Percentiles rank a stretch among this genome's conserved stretches.
Conservation (phyloP, 1,140 invertebrate species). For the Aphelenchoides besseyi region DNA sequence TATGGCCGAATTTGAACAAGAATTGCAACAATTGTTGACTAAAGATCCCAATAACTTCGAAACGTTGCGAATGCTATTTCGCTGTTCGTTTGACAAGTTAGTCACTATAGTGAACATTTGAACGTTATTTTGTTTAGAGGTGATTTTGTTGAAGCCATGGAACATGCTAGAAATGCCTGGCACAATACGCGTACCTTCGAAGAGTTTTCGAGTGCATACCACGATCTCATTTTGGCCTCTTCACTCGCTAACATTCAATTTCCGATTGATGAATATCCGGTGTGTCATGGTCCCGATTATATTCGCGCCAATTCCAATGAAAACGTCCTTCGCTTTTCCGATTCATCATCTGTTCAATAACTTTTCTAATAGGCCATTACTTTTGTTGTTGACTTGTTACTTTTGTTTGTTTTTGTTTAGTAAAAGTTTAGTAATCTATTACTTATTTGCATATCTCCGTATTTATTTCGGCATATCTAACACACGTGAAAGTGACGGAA, state of each 20-base stretch:
- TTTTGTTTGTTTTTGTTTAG: background rate
- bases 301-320: background rate
- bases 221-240: slow-evolving; percentile 3
- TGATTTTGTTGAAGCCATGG: background rate
- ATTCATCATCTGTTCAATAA: background rate
- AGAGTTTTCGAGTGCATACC: slow-evolving; percentile 10
- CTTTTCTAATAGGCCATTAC: background rate
- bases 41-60: slow-evolving; percentile 17
- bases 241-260: background rate
- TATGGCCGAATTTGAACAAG: background rate
- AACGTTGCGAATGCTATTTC: background rate
- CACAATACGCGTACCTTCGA: background rate
- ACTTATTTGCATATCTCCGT: too few relatives aligned
- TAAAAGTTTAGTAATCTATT: background rate
- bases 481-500: too few relatives aligned
- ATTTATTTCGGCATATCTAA: too few relatives aligned
- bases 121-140: background rate
- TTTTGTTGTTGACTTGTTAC: background rate
- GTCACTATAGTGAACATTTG: background rate
- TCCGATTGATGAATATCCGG: slow-evolving; percentile 1
- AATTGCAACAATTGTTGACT: background rate
- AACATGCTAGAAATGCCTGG: background rate
- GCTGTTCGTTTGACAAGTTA: slow-evolving; percentile 1
- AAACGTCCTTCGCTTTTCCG: background rate
- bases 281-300: slow-evolving; percentile 10